A percentile compares a stretch with the other conserved stretches of the same genome.
Evolutionary conservation across 2,888 invertebrate species (phyloP).

Genomic region (Brachypterus glaber): DNA sequence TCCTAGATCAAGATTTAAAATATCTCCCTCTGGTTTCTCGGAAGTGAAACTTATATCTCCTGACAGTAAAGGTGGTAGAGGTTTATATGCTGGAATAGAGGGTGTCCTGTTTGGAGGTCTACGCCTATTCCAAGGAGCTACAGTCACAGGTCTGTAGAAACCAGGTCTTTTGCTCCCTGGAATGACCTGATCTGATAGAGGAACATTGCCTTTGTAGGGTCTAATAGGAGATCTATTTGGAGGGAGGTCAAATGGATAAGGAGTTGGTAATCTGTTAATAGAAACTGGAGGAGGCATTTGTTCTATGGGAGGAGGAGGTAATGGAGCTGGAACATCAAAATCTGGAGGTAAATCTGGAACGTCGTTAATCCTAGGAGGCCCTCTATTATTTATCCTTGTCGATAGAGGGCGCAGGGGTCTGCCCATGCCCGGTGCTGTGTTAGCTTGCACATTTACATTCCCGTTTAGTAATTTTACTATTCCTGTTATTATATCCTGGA

Average conservation of each 20-base stretch:
- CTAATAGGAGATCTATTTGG: constrained; percentile 48
- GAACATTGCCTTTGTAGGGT: constrained; percentile 45
- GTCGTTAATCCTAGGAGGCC: constrained; percentile 78
- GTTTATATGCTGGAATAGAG: constrained; percentile 55
- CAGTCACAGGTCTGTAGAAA: constrained; percentile 43
- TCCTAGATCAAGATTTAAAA: constrained; percentile 36
- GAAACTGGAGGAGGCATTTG: constrained; percentile 43
- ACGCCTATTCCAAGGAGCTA: constrained; percentile 53
- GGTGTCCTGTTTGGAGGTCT: constrained; percentile 45
- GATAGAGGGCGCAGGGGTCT: constrained; percentile 59
- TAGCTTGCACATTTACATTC: constrained; percentile 76
- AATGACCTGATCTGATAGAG: constrained; percentile 60
- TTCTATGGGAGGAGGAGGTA: constrained; percentile 37
- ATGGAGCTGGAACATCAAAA: constrained; percentile 49
- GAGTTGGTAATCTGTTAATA: constrained; percentile 51
- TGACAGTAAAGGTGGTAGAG: constrained; percentile 45
- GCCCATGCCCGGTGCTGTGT: constrained; percentile 51
- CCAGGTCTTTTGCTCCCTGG: constrained; percentile 49
- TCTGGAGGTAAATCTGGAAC: constrained; percentile 61
- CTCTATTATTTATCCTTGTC: constrained; percentile 79
- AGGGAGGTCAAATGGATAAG: constrained; percentile 69
- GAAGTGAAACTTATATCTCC: constrained; percentile 34
- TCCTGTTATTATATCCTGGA: constrained; percentile 84
- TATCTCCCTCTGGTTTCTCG: constrained; percentile 35
- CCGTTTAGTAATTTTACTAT: constrained; percentile 82